Percentiles rank a stretch among this genome's conserved stretches.
Conservation (phyloP, 2,888 invertebrate species). For the Eudemis profundana region DNA sequence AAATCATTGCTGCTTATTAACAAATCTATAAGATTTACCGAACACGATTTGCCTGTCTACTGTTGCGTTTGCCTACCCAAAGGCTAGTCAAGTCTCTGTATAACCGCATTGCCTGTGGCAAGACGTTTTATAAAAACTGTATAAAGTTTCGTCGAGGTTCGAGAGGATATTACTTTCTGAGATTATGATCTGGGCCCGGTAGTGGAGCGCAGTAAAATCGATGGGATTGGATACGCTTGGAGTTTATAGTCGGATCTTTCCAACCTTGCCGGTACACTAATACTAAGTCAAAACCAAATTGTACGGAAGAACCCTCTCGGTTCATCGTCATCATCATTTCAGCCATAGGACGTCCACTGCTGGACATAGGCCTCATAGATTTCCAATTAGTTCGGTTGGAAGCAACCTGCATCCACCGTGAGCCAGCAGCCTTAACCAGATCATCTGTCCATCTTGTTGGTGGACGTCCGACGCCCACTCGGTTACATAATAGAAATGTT, state of each 20-base stretch:
- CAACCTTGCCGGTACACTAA: background rate
- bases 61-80: background rate
- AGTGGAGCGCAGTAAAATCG: constrained; percentile 46
- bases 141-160: constrained; percentile 45
- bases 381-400: too few relatives aligned
- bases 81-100: constrained; percentile 6
- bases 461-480: too few relatives aligned
- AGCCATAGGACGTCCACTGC: too few relatives aligned
- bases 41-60: background rate
- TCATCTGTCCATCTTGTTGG: too few relatives aligned
- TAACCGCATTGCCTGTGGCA: background rate
- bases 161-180: constrained; percentile 73
- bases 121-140: constrained; percentile 35
- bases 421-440: too few relatives aligned
- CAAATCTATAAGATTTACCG: too few relatives aligned
- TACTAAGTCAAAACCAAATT: background rate
- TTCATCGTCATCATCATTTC: too few relatives aligned
- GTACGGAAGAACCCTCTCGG: too few relatives aligned
- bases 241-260: constrained; percentile 32
- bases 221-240: constrained; percentile 22
- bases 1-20: too few relatives aligned
- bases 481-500: too few relatives aligned
- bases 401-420: too few relatives aligned
- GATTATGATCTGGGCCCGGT: constrained; percentile 69
- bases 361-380: too few relatives aligned